Conservation (phyloP, 2,113 vertebrate genomes). For the Plotosus lineatus region DNA sequence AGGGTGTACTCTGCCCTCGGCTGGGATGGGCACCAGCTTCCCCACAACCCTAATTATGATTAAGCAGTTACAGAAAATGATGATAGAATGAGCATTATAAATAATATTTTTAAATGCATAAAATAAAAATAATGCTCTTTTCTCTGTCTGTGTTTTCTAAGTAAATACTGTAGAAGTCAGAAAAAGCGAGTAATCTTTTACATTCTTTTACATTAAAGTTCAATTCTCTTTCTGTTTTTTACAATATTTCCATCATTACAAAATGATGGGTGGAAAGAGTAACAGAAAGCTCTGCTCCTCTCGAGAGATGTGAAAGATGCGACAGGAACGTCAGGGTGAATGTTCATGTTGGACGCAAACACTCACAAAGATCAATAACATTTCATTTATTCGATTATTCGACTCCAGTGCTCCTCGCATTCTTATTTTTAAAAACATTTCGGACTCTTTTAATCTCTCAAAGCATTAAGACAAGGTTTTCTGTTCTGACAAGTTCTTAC, state of each 20-base stretch:
- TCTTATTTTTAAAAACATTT: neutral
- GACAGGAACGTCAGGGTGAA: neutral
- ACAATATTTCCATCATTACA: neutral
- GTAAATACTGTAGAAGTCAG: too few species aligned
- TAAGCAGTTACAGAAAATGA: too few species aligned
- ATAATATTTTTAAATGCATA: too few species aligned
- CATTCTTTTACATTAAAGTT: neutral
- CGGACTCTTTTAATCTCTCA: neutral
- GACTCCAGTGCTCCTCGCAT: neutral
- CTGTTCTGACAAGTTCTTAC: constrained; percentile 27
- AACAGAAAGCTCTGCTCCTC: neutral
- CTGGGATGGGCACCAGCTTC: too few species aligned
- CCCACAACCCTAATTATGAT: too few species aligned
- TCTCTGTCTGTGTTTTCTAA: too few species aligned
- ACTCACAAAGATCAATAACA: neutral
- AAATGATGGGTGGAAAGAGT: neutral
- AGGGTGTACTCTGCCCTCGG: too few species aligned
- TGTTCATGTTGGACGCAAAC: neutral
- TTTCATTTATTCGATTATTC: neutral
- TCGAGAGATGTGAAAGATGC: neutral
- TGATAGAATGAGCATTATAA: too few species aligned
- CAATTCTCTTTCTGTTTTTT: neutral
- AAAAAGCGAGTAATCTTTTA: too few species aligned
- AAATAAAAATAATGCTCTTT: too few species aligned
- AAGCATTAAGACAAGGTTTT: neutral